A percentile compares a stretch with the other conserved stretches of the same genome.
Evolutionary conservation across 2,797 vertebrate species (phyloP).

Genomic region (Pipistrellus kuhlii): DNA sequence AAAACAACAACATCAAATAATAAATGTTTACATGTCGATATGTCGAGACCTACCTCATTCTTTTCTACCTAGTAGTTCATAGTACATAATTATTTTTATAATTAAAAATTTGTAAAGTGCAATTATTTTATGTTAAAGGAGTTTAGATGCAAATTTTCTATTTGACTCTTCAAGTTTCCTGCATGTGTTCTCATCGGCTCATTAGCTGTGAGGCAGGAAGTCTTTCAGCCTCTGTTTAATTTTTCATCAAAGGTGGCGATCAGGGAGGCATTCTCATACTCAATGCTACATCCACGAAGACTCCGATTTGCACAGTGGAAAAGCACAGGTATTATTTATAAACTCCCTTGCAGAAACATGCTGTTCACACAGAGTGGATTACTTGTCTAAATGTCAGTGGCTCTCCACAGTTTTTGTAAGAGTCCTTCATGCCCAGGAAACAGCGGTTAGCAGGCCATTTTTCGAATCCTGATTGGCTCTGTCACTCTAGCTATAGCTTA

Average conservation of each 20-base stretch:
- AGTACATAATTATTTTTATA: neutral
- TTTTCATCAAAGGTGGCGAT: constrained; percentile 74
- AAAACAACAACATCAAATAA: neutral
- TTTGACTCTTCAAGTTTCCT: neutral
- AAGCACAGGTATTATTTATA: constrained; percentile 65
- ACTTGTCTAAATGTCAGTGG: constrained; percentile 60
- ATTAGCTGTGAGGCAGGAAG: constrained; percentile 65
- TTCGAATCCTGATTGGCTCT: neutral
- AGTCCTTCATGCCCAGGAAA: neutral
- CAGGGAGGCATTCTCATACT: constrained; percentile 23
- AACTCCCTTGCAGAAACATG: constrained; percentile 34
- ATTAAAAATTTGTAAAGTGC: constrained; percentile 39
- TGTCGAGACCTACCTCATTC: neutral
- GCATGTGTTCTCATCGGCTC: constrained; percentile 26
- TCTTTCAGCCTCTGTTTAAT: constrained; percentile 74
- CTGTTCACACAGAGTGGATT: constrained; percentile 44
- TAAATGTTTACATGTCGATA: neutral
- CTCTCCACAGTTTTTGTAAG: constrained; percentile 32
- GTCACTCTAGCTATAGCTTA: neutral
- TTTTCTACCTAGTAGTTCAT: neutral
- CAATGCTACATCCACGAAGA: constrained; percentile 20
- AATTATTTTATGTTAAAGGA: constrained; percentile 50
- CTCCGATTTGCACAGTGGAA: constrained; percentile 51
- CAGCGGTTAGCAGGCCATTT: neutral
- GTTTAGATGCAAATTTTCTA: constrained; percentile 28